phyloP scores from a whole-genome alignment of 2,113 vertebrate genomes.

The Carassius carassius region DNA sequence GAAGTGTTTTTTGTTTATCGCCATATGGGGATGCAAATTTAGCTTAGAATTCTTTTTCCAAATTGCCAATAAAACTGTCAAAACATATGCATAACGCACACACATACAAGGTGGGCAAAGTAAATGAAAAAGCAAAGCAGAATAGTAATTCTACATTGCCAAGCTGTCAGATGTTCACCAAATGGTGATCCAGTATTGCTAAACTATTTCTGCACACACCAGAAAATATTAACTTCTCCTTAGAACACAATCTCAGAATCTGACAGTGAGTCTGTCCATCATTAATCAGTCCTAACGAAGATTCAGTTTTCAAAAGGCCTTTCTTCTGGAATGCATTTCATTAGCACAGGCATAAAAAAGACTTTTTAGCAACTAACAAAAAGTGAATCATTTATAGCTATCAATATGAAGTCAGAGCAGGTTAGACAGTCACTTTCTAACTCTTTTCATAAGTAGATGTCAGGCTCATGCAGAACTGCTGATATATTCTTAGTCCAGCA shows the following conservation, averaged over 20 bases:
- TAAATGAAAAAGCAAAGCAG: slow-evolving; percentile 31
- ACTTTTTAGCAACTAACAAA: background rate
- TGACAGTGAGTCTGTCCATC: background rate
- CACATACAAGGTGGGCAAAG: slow-evolving; percentile 20
- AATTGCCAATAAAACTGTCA: slow-evolving; percentile 7
- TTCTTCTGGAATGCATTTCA: background rate
- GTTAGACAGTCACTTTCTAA: background rate
- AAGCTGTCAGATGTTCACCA: slow-evolving; percentile 22
- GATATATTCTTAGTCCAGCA: background rate
- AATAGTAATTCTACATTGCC: background rate
- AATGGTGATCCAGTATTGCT: slow-evolving; percentile 11
- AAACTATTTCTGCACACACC: background rate
- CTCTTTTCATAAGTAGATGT: background rate
- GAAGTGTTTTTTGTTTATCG: background rate
- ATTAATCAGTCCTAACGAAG: background rate
- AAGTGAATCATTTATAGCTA: background rate
- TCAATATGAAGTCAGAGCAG: background rate
- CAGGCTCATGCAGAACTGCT: background rate
- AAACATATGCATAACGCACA: slow-evolving; percentile 7
- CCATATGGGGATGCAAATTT: background rate
- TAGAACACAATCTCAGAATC: background rate
- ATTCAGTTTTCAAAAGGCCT: background rate
- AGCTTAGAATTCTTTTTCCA: background rate
- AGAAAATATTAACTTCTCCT: background rate
- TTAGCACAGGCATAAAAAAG: background rate